Evolutionary conservation across 2,888 invertebrate species (phyloP).

Genomic region (Blastobasis adustella): DNA sequence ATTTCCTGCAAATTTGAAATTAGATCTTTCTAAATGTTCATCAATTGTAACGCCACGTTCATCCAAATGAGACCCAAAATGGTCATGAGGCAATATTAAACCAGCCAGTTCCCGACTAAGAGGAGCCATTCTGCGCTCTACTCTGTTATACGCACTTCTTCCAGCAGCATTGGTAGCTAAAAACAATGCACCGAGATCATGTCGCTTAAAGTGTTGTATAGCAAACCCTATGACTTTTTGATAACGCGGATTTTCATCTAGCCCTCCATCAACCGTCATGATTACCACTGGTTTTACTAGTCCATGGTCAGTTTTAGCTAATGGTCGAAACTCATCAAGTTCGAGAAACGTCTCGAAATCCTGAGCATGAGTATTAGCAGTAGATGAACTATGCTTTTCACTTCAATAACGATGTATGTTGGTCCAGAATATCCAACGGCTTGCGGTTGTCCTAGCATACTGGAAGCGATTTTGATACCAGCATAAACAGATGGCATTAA

Average conservation of each 20-base stretch:
- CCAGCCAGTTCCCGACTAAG: conserved; percentile 19
- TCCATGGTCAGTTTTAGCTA: conserved; percentile 12
- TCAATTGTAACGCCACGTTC: conserved; percentile 17
- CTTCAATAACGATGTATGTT: conserved; percentile 36
- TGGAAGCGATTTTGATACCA: conserved; percentile 19
- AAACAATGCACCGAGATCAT: conserved; percentile 19
- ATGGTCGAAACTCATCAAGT: conserved; percentile 8
- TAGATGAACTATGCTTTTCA: conserved; percentile 23
- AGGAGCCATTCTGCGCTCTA: conserved; percentile 21
- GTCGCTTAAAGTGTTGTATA: conserved; percentile 19
- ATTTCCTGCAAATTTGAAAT: conserved; percentile 19
- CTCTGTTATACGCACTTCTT: conserved; percentile 19
- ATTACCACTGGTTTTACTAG: conserved; percentile 23
- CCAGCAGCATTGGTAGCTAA: conserved; percentile 23
- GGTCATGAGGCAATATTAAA: conserved; percentile 19
- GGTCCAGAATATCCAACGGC: conserved; percentile 42
- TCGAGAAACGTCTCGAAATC: conserved; percentile 20
- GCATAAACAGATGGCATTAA: conserved; percentile 25
- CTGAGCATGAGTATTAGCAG: conserved; percentile 21
- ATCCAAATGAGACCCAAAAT: conserved; percentile 22
- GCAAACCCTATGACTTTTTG: conserved; percentile 17
- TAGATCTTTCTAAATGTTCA: conserved; percentile 19
- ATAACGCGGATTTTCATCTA: conserved; percentile 24
- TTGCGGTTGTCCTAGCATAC: conserved; percentile 14
- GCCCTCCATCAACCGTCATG: conserved; percentile 22